These are phyloP conservation scores for Horisme vitalbata DNA, from an alignment of 2,888 invertebrate species.

Conservation along the genomic window DNA sequence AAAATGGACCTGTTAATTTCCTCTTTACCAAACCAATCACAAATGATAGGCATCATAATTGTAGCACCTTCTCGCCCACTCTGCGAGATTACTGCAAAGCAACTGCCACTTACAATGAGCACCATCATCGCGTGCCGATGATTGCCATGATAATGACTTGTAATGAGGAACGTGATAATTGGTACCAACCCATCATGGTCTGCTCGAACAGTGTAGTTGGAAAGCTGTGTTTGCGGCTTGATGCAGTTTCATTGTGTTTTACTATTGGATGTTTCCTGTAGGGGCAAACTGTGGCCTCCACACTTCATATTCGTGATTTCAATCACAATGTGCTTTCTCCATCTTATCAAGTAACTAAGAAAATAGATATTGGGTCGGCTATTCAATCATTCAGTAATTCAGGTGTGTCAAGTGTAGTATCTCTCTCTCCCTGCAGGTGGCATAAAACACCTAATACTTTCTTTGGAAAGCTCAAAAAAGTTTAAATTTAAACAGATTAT, in stretches of 20 bases:
- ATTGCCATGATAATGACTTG: slow-evolving; percentile 24
- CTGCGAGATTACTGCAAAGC: slow-evolving; percentile 13
- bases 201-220: slow-evolving; percentile 4
- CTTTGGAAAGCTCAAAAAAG: too few relatives aligned
- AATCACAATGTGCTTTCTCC: too few relatives aligned
- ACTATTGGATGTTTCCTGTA: slow-evolving; percentile 20
- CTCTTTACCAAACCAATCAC: neutral
- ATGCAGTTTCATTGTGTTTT: slow-evolving; percentile 9
- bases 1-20: neutral
- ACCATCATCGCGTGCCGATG: slow-evolving; percentile 29
- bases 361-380: too few relatives aligned
- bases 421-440: too few relatives aligned
- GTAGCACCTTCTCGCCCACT: slow-evolving; percentile 12
- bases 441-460: too few relatives aligned
- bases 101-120: slow-evolving; percentile 10
- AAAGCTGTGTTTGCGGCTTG: slow-evolving; percentile 13
- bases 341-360: too few relatives aligned
- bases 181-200: neutral
- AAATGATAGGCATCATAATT: neutral
- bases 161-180: slow-evolving; percentile 21
- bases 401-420: too few relatives aligned
- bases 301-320: too few relatives aligned
- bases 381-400: too few relatives aligned
- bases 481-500: too few relatives aligned
- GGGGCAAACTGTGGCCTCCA: neutral